Evolutionary conservation across 2,888 invertebrate species (phyloP).

Genomic region (Poecilobothrus nobilitatus): DNA sequence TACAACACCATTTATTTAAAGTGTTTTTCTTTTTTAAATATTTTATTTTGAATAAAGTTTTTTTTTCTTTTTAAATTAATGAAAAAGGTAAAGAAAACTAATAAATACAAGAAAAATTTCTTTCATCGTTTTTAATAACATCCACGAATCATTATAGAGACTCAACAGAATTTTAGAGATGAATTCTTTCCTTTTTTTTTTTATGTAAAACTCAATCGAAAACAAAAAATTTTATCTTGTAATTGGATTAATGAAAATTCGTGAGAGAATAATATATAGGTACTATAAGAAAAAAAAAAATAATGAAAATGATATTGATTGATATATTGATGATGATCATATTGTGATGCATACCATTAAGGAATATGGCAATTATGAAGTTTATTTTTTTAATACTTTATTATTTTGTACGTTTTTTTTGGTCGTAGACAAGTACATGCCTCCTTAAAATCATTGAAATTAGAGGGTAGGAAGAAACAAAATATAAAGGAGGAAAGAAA

Average conservation of each 20-base stretch:
- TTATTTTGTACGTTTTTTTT: neutral
- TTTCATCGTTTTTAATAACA: no score
- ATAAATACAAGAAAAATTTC: no score
- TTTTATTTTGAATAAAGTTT: no score
- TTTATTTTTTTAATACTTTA: neutral
- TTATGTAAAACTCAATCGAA: neutral
- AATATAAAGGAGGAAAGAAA: neutral
- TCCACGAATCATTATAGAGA: no score
- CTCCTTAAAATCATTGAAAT: neutral
- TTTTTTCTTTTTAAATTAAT: no score
- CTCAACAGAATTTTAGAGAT: no score
- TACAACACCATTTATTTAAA: no score
- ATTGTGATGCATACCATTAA: conserved; percentile 1
- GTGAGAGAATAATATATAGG: conserved; percentile 15
- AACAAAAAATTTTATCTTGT: conserved; percentile 20
- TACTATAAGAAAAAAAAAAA: neutral
- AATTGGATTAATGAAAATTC: conserved; percentile 25
- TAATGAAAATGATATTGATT: neutral
- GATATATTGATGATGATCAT: neutral
- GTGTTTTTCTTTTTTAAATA: no score
- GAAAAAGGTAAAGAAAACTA: no score
- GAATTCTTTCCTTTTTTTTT: no score
- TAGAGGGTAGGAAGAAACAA: neutral
- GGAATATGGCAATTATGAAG: neutral
- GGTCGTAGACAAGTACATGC: neutral